phyloP scores from a whole-genome alignment of 1,140 invertebrate species.

The Caenorhabditis tropicalis region DNA sequence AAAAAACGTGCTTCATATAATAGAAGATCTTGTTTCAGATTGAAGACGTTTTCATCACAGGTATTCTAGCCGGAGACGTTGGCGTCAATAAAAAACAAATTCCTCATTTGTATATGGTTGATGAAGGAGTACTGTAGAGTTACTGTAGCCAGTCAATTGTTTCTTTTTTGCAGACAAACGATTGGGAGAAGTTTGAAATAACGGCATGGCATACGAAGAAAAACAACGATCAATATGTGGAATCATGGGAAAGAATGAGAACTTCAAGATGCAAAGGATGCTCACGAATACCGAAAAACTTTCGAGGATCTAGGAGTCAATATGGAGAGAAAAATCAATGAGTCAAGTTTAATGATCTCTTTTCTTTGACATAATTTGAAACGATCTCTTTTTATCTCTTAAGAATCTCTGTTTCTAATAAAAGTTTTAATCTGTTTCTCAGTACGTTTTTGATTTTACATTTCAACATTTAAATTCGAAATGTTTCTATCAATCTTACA shows the following conservation, averaged over 20 bases:
- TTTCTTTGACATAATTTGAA: too few species aligned
- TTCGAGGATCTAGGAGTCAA: background rate
- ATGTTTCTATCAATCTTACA: too few species aligned
- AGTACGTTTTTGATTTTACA: too few species aligned
- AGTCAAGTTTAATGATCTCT: background rate
- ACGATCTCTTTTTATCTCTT: too few species aligned
- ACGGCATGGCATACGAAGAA: background rate
- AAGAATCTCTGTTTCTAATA: too few species aligned
- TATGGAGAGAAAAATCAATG: background rate
- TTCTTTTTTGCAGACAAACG: background rate
- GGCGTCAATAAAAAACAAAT: background rate
- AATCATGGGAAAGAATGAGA: background rate
- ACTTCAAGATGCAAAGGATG: background rate
- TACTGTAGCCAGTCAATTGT: background rate
- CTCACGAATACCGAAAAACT: background rate
- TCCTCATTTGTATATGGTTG: background rate
- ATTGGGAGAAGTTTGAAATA: background rate
- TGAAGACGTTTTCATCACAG: constrained; percentile 9
- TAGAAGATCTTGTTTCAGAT: background rate
- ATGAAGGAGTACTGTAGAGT: background rate
- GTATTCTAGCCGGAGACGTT: background rate
- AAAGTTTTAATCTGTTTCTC: too few species aligned
- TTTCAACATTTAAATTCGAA: too few species aligned
- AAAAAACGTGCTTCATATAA: background rate
- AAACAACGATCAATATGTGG: background rate